A percentile compares a stretch with the other conserved stretches of the same genome.
Conservation (phyloP, 2,797 vertebrate genomes). For the Trematomus bernacchii region DNA sequence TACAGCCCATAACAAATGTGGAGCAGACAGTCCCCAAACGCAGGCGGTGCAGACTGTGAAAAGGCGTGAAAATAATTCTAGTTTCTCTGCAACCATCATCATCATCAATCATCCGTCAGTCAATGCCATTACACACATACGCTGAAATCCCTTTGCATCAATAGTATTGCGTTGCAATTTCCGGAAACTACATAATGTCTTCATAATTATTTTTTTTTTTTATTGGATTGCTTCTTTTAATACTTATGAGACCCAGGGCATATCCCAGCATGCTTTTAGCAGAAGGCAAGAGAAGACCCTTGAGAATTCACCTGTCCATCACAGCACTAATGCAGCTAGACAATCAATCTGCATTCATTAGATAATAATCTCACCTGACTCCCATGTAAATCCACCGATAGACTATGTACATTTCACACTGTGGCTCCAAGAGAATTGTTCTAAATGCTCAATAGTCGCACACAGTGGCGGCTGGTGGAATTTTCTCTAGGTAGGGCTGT, state of each 20-base stretch:
- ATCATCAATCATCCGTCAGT: conserved; percentile 30
- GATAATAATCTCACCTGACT: neutral
- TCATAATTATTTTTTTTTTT: conserved; percentile 7
- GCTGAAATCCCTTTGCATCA: conserved; percentile 14
- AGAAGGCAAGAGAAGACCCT: neutral
- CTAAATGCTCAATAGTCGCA: neutral
- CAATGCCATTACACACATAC: conserved; percentile 1
- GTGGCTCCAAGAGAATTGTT: neutral
- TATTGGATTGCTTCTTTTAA: neutral
- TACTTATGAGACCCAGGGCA: neutral
- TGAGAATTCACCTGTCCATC: conserved; percentile 8
- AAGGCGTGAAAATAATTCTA: conserved; percentile 41
- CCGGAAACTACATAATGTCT: neutral
- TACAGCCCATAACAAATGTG: conserved; percentile 43
- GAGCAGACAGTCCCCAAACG: conserved; percentile 48
- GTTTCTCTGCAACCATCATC: conserved; percentile 33
- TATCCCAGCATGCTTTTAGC: neutral
- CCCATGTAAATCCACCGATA: neutral
- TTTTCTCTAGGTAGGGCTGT: no score
- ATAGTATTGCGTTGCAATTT: conserved; percentile 12
- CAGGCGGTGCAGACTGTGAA: conserved; percentile 23
- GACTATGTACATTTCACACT: neutral
- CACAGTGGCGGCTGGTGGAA: neutral
- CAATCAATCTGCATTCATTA: neutral
- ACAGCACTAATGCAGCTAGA: neutral